phyloP scores from a whole-genome alignment of 2,113 vertebrate species.

The Tragelaphus buxtoni region DNA sequence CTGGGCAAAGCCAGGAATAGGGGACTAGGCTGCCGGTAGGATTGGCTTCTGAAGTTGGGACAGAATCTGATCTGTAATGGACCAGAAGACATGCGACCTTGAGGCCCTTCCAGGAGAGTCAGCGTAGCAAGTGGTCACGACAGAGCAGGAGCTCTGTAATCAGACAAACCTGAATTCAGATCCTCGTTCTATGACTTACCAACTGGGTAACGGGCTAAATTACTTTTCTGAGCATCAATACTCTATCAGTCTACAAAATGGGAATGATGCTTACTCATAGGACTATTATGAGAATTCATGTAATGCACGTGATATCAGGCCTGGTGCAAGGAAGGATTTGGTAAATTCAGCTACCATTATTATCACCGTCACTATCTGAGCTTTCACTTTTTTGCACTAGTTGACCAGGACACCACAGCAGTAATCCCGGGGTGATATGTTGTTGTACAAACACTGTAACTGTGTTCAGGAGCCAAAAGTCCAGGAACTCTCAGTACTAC shows the following conservation, averaged over 20 bases:
- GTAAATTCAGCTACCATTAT: not conserved
- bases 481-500: not conserved
- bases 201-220: not conserved
- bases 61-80: not conserved
- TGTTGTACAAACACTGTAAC: not conserved
- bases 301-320: not conserved
- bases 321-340: not conserved
- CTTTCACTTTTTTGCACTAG: not conserved
- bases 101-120: not conserved
- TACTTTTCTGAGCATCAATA: not conserved
- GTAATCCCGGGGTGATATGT: not conserved
- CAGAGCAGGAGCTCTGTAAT: not conserved
- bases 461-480: not conserved
- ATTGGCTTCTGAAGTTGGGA: not conserved
- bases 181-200: not conserved
- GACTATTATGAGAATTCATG: not conserved
- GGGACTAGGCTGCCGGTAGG: not conserved
- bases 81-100: not conserved
- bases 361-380: not conserved
- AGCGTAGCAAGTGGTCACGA: not conserved
- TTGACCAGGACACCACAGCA: not conserved
- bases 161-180: not conserved
- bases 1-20: not conserved
- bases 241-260: not conserved
- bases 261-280: not conserved